Conservation (phyloP, 2,113 vertebrate species). For the Planiliza haematocheilus region DNA sequence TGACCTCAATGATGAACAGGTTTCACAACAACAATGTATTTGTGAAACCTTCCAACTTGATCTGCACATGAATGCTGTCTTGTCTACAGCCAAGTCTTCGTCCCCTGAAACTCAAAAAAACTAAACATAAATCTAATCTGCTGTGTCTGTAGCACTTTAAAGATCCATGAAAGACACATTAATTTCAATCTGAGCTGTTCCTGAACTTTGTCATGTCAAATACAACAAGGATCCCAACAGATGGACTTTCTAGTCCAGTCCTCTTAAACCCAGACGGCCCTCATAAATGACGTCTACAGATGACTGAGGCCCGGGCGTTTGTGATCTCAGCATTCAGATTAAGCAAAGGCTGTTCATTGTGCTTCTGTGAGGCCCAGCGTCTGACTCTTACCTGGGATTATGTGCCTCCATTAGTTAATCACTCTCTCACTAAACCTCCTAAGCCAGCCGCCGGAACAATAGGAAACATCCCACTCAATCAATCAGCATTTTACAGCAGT, state of each 20-base stretch:
- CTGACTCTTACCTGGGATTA: constrained; percentile 78
- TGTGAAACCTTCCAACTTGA: no score
- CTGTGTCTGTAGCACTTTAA: no score
- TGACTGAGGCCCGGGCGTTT: constrained; percentile 16
- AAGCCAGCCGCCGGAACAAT: constrained; percentile 57
- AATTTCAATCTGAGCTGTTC: no score
- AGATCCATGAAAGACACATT: no score
- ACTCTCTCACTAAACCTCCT: constrained; percentile 70
- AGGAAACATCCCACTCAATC: constrained; percentile 59
- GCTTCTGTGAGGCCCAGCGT: constrained; percentile 18
- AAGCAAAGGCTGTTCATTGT: constrained; percentile 63
- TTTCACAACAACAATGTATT: no score
- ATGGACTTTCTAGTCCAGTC: background rate
- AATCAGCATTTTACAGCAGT: constrained; percentile 63
- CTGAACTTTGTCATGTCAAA: background rate
- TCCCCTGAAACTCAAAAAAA: no score
- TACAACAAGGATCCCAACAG: background rate
- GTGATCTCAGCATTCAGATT: constrained; percentile 54
- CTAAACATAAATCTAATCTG: no score
- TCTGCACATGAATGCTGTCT: no score
- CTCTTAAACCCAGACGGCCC: constrained; percentile 40
- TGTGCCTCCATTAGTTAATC: constrained; percentile 82
- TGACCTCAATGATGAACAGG: no score
- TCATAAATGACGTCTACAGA: constrained; percentile 33
- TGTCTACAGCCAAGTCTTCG: no score